These are phyloP conservation scores for Capromys pilorides DNA, from an alignment of 2,797 vertebrate genomes.

Conservation along the genomic window DNA sequence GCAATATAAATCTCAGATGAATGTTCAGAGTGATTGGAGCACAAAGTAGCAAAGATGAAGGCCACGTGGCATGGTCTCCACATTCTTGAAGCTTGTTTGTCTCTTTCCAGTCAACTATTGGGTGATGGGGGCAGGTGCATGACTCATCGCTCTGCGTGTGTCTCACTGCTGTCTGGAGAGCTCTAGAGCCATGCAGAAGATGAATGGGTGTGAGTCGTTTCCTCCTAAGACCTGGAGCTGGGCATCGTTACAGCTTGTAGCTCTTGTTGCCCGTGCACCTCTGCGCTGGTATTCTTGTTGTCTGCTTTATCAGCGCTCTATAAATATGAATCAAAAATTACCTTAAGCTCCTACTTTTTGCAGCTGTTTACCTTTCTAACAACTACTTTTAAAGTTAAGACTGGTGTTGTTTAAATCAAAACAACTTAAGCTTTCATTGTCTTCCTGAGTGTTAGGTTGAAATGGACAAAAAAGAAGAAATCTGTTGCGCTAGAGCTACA, in stretches of 20 bases:
- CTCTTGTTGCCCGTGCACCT: background rate
- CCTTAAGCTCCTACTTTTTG: constrained; percentile 38
- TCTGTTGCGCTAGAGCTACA: constrained; percentile 18
- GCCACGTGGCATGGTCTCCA: background rate
- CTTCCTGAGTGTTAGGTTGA: background rate
- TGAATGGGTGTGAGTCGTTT: background rate
- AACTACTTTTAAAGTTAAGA: constrained; percentile 7
- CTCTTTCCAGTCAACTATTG: background rate
- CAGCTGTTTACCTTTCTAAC: background rate
- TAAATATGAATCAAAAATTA: background rate
- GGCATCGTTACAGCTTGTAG: background rate
- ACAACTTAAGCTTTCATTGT: constrained; percentile 34
- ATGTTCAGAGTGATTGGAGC: constrained; percentile 21
- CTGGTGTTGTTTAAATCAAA: background rate
- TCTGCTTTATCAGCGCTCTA: background rate
- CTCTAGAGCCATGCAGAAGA: background rate
- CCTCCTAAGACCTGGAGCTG: background rate
- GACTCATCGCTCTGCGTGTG: background rate
- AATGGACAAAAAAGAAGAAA: constrained; percentile 35
- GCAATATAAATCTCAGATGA: background rate
- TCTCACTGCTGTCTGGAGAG: background rate
- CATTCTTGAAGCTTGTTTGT: constrained; percentile 12
- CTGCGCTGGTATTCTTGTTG: background rate
- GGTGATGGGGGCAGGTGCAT: background rate
- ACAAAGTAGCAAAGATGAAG: constrained; percentile 11